Conservation (phyloP, 2,888 invertebrate genomes). For the Liopterus haemorrhoidalis region DNA sequence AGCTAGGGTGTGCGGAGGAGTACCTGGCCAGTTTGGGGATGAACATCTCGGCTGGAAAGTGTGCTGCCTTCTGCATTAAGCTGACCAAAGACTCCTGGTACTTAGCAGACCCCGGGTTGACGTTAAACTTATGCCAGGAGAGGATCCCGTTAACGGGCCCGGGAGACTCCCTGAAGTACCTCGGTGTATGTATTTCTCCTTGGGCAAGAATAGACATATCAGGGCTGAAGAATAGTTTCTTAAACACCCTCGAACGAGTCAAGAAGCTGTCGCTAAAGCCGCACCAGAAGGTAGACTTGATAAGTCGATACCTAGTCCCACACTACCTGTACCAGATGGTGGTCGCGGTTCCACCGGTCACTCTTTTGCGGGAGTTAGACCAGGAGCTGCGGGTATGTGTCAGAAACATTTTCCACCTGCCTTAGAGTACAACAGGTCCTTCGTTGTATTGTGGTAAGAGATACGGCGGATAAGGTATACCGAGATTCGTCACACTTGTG, state of each 20-base stretch:
- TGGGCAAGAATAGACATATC: constrained; percentile 30
- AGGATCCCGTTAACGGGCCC: constrained; percentile 27
- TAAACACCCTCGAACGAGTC: constrained; percentile 28
- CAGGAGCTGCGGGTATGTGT: not conserved
- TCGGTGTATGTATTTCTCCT: constrained; percentile 37
- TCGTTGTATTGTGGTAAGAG: not conserved
- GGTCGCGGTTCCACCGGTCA: constrained; percentile 25
- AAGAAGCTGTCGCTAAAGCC: constrained; percentile 34
- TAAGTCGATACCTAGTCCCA: constrained; percentile 35
- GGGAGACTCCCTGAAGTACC: constrained; percentile 35
- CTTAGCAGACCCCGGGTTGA: constrained; percentile 34
- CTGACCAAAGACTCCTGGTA: constrained; percentile 34
- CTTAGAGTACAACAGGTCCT: not conserved
- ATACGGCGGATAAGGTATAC: not conserved
- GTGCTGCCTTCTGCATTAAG: too few relatives aligned
- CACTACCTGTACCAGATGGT: constrained; percentile 34
- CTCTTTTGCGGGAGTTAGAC: not conserved
- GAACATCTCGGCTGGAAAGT: too few relatives aligned
- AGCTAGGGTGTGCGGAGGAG: too few relatives aligned
- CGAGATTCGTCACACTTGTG: not conserved
- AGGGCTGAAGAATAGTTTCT: not conserved
- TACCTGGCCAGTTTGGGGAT: too few relatives aligned
- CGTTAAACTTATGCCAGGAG: constrained; percentile 27
- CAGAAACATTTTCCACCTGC: not conserved
- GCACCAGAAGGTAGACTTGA: constrained; percentile 34